Conservation (phyloP, 2,113 vertebrate genomes). For the Pseudorasbora parva region DNA sequence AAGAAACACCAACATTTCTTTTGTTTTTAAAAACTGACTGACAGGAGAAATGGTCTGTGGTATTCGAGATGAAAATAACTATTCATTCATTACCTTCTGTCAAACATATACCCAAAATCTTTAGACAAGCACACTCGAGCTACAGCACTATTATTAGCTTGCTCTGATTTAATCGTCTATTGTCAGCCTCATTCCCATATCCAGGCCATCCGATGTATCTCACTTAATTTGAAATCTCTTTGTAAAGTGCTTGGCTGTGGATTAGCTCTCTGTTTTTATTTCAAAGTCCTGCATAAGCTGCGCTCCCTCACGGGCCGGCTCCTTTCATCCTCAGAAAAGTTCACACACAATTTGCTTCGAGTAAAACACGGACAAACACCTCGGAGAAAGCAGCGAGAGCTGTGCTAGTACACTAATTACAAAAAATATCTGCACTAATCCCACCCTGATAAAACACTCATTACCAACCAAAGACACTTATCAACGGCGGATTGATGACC, state of each 20-base stretch:
- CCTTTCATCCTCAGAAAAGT: slow-evolving; percentile 70
- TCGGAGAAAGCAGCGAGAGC: slow-evolving; percentile 74
- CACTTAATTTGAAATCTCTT: slow-evolving; percentile 44
- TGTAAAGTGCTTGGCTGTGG: slow-evolving; percentile 27
- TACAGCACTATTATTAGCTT: slow-evolving; percentile 17
- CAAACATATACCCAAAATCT: slow-evolving; percentile 3
- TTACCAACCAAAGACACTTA: slow-evolving; percentile 79
- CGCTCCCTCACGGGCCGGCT: slow-evolving; percentile 17
- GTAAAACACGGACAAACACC: slow-evolving; percentile 53
- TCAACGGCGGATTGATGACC: slow-evolving; percentile 81
- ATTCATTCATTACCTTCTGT: not conserved
- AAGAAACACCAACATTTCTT: not conserved
- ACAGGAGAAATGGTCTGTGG: not conserved
- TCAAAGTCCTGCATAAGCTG: slow-evolving; percentile 28
- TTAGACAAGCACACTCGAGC: not conserved
- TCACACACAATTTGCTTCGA: slow-evolving; percentile 58
- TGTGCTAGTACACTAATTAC: slow-evolving; percentile 79
- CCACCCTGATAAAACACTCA: slow-evolving; percentile 77
- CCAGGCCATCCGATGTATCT: slow-evolving; percentile 39
- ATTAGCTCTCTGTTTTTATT: slow-evolving; percentile 42
- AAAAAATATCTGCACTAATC: slow-evolving; percentile 77
- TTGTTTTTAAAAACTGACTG: not conserved
- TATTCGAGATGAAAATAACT: not conserved
- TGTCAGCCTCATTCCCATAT: slow-evolving; percentile 29
- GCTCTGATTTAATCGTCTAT: slow-evolving; percentile 26